Evolutionary conservation across 2,797 vertebrate genomes (phyloP), one percentile per base, ranked within the genome.

Genomic region (Hoplostethus atlanticus): DNA sequence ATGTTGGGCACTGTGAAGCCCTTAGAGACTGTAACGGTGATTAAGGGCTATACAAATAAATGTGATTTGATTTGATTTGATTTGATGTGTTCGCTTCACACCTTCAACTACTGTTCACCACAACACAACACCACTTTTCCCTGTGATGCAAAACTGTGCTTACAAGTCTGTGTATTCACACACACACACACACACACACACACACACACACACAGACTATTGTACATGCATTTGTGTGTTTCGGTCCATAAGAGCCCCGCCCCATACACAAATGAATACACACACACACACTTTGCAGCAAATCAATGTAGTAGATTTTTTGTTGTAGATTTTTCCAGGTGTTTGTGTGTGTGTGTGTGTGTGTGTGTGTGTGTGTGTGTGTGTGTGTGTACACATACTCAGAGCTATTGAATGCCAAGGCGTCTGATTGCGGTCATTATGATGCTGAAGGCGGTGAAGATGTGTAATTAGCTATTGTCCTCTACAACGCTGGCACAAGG

Each of bases 401-500:
- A 16, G 44, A 51, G 57, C 42, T 74, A 59, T 12, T 70, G 62
- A 77, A 76, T 52, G 68, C 73, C 42, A 53, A 72, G 13, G 40
- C 57, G 0, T 71, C 51, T 87, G 80, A 90, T 87, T 87, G 82
- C 61, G 15, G 72, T 59, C 68, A 84, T 88, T 86, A 84, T 66
- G 76, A 76, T 60, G 67, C 76, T 63, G 79, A 76, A 76, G 60
- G 61, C 30, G 17, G 42, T 65, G 64, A 74, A 81, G 64, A 82
- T 75, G 67, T 67, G 73, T 80, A 89, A 91, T 87, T 80, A 86
- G 53, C 59, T 56, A 77, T 80, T 88, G 90, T 90, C 77, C 12
- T 1, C 1, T 16, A 68, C 38, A 51, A 48, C 4, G 8, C 53
- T 42, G 38, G 44, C 50, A 65, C 55, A 74, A 13, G 58, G 42